Evolutionary conservation across 2,113 vertebrate species (phyloP).

Genomic region (Lutjanus erythropterus): DNA sequence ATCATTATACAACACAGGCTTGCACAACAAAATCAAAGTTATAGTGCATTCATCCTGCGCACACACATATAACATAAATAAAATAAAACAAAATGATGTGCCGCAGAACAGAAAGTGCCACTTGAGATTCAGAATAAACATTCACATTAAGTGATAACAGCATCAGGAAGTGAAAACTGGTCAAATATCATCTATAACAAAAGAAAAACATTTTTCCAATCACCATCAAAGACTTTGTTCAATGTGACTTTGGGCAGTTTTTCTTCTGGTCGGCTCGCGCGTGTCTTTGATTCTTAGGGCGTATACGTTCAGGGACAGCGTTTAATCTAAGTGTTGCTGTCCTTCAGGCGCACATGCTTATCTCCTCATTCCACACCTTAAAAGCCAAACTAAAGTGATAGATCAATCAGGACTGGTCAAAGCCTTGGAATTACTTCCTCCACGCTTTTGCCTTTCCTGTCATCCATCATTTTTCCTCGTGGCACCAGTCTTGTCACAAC

Average conservation of each 20-base stretch:
- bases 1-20: too few species aligned
- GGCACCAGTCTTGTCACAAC: neutral
- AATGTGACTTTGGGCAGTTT: neutral
- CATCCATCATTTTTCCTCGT: neutral
- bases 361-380: conserved; percentile 4
- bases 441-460: neutral
- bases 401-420: conserved; percentile 15
- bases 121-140: neutral
- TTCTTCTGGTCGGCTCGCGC: neutral
- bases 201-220: neutral
- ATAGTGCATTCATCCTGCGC: too few species aligned
- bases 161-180: neutral
- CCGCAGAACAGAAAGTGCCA: neutral
- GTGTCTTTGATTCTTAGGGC: neutral
- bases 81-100: too few species aligned
- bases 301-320: neutral
- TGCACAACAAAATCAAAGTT: too few species aligned
- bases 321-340: neutral
- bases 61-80: too few species aligned
- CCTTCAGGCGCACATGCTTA: conserved; percentile 10
- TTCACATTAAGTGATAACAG: neutral
- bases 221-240: neutral
- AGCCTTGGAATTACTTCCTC: neutral
- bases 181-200: neutral
- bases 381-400: conserved; percentile 14